phyloP scores from a whole-genome alignment of 2,113 vertebrate genomes.

The Epinephelus lanceolatus region DNA sequence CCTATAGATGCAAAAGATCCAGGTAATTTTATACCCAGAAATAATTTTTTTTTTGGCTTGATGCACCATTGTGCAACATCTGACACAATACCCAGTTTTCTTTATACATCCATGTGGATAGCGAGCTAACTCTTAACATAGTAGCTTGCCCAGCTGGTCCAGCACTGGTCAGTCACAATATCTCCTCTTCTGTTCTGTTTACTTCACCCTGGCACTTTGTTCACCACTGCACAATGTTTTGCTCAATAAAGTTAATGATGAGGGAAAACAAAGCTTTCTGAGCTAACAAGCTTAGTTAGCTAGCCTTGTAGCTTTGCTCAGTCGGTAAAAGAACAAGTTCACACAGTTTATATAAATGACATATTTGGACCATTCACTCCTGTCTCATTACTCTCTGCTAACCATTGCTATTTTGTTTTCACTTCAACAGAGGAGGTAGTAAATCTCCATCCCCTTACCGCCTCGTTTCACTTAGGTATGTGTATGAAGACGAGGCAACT shows the following conservation, averaged over 20 bases:
- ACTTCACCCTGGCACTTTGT: background rate
- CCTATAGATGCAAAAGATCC: too few relatives aligned
- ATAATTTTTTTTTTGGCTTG: too few relatives aligned
- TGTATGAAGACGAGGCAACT: too few relatives aligned
- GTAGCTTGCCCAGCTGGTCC: background rate
- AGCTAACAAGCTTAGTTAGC: background rate
- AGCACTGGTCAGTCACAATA: background rate
- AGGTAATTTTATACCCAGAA: too few relatives aligned
- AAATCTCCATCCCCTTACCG: background rate
- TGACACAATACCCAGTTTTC: too few relatives aligned
- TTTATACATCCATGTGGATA: too few relatives aligned
- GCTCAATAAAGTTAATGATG: background rate
- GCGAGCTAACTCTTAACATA: background rate
- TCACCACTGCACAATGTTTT: background rate
- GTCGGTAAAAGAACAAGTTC: background rate
- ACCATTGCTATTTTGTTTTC: background rate
- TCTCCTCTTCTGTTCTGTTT: background rate
- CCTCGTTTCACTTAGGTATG: too few relatives aligned
- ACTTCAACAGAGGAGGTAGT: background rate
- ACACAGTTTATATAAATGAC: background rate
- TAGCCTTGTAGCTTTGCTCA: background rate
- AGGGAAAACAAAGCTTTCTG: background rate
- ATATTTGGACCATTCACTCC: background rate
- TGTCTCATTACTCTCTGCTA: background rate
- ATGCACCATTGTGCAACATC: too few relatives aligned